Percentiles rank a stretch among this genome's conserved stretches.
Conservation (phyloP, 2,797 vertebrate genomes). For the Acanthurus leucopareius region DNA sequence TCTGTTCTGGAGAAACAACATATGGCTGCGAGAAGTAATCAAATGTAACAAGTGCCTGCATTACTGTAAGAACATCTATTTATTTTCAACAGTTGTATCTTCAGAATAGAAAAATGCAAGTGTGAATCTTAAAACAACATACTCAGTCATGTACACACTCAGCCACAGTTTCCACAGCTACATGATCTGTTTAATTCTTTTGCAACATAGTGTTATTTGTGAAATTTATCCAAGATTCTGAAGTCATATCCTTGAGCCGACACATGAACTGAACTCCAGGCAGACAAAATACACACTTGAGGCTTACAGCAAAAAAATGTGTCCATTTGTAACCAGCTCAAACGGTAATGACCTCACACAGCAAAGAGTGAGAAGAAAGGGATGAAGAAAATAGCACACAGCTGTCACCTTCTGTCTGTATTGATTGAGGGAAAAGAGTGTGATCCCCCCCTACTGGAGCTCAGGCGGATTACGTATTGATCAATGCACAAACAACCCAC, state of each 20-base stretch:
- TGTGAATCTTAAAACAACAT: too few relatives aligned
- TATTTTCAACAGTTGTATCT: too few relatives aligned
- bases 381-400: neutral
- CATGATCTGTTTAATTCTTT: too few relatives aligned
- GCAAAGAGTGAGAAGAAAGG: neutral
- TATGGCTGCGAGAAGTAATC: too few relatives aligned
- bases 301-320: neutral
- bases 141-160: too few relatives aligned
- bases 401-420: neutral
- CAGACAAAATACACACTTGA: neutral
- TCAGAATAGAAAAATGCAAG: too few relatives aligned
- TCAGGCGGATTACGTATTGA: neutral
- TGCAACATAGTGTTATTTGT: neutral
- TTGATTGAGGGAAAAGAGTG: neutral
- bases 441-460: conserved; percentile 4
- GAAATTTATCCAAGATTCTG: neutral
- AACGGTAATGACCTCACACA: neutral
- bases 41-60: too few relatives aligned
- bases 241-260: neutral
- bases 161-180: too few relatives aligned
- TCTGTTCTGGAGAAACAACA: too few relatives aligned
- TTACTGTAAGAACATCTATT: too few relatives aligned
- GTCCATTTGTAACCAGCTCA: neutral
- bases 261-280: neutral
- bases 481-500: neutral